Percentiles rank a stretch among this genome's conserved stretches.
Conservation (phyloP, 1,140 invertebrate species). For the Atopsyche davidsoni region DNA sequence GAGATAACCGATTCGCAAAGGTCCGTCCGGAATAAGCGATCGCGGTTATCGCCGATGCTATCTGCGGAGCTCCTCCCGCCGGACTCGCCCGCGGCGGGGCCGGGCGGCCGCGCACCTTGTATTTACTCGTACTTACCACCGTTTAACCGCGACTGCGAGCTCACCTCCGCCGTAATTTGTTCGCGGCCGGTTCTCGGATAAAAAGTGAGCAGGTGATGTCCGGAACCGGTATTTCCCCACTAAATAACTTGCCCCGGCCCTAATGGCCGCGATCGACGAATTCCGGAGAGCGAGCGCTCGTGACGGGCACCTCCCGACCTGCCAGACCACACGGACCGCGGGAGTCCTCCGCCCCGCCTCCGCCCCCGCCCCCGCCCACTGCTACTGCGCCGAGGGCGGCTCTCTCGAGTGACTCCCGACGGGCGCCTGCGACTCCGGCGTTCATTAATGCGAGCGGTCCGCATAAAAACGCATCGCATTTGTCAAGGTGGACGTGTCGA, state of each 20-base stretch:
- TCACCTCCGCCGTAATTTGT: conserved; percentile 17
- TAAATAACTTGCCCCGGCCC: conserved; percentile 10
- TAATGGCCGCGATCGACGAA: conserved; percentile 8
- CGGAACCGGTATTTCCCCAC: conserved; percentile 19
- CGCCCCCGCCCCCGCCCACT: not conserved
- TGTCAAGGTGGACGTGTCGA: too few species aligned
- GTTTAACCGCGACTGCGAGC: conserved; percentile 19
- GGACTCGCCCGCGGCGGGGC: too few species aligned
- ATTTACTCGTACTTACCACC: conserved; percentile 17
- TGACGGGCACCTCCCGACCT: conserved; percentile 6
- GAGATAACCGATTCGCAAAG: too few species aligned
- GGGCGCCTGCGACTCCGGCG: too few species aligned
- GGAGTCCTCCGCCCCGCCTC: not conserved
- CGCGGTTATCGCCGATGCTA: too few species aligned
- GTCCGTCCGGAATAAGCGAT: too few species aligned
- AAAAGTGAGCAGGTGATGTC: conserved; percentile 22
- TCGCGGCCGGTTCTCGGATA: conserved; percentile 19
- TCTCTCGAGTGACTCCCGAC: not conserved
- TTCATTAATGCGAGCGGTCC: not conserved
- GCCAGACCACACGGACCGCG: not conserved
- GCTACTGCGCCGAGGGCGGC: not conserved
- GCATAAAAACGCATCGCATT: not conserved
- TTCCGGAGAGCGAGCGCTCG: too few species aligned
- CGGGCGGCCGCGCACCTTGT: too few species aligned
- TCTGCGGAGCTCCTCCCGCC: too few species aligned